phyloP scores from a whole-genome alignment of 2,797 vertebrate species.

The Ctenochaetus hawaiiensis region DNA sequence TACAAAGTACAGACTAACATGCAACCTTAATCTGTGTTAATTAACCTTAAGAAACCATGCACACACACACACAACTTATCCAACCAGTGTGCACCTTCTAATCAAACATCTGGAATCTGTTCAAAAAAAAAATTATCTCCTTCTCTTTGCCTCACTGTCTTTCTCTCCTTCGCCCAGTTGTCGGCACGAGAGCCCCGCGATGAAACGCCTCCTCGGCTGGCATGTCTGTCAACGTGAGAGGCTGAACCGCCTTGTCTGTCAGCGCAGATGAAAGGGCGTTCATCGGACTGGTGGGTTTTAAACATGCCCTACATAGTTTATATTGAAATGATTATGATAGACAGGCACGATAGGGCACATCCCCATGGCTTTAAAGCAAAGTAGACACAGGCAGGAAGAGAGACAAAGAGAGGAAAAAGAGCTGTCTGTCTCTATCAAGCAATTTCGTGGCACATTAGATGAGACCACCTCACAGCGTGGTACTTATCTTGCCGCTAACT shows the following conservation, averaged over 20 bases:
- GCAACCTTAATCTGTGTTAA: constrained; percentile 36
- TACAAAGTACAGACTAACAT: constrained; percentile 19
- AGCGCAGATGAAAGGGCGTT: constrained; percentile 72
- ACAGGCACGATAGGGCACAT: constrained; percentile 70
- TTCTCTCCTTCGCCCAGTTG: constrained; percentile 32
- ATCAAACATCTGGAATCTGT: constrained; percentile 85
- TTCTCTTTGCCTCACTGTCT: constrained; percentile 15
- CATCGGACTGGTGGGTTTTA: constrained; percentile 74
- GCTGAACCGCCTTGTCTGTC: constrained; percentile 74
- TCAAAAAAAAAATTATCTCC: constrained; percentile 30
- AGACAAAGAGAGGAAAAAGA: constrained; percentile 12
- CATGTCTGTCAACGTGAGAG: constrained; percentile 76
- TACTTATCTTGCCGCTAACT: constrained; percentile 53
- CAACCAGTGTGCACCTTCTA: constrained; percentile 75
- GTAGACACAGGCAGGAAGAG: constrained; percentile 31
- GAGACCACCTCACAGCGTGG: constrained; percentile 67
- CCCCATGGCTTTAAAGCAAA: constrained; percentile 39
- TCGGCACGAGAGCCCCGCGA: constrained; percentile 53
- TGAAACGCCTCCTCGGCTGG: constrained; percentile 63
- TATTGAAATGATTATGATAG: constrained; percentile 81
- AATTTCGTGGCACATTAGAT: constrained; percentile 52
- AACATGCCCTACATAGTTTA: constrained; percentile 83
- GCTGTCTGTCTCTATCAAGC: constrained; percentile 52
- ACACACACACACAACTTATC: constrained; percentile 60
- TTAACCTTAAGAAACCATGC: constrained; percentile 30